These are phyloP conservation scores for Galaxias olidus DNA, from an alignment of 2,797 vertebrate genomes.

Conservation along the genomic window DNA sequence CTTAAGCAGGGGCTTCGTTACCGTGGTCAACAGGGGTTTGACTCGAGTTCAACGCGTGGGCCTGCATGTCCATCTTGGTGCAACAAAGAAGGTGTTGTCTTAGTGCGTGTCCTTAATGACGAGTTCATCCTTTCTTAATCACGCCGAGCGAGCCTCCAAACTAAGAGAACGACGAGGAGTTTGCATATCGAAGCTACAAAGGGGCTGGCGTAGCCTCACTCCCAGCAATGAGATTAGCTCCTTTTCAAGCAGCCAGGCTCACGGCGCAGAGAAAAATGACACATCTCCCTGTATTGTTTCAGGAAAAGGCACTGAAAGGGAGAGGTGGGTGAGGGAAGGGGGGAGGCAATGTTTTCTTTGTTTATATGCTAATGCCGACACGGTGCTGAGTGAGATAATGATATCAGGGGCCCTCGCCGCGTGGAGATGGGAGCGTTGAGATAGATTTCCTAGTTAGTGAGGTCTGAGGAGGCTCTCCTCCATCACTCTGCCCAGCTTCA, in stretches of 20 bases:
- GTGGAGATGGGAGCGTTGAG: slow-evolving; percentile 8
- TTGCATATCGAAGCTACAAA: slow-evolving; percentile 39
- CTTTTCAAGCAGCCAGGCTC: slow-evolving; percentile 14
- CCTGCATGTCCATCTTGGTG: neutral
- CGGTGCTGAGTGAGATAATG: slow-evolving; percentile 21
- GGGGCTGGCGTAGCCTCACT: slow-evolving; percentile 21
- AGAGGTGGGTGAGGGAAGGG: neutral
- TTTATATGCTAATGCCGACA: slow-evolving; percentile 14
- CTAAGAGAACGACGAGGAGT: slow-evolving; percentile 45
- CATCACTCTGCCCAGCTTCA: slow-evolving; percentile 27
- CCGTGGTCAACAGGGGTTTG: slow-evolving; percentile 38
- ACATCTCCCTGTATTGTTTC: slow-evolving; percentile 7
- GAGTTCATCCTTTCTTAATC: slow-evolving; percentile 44
- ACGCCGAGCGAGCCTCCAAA: slow-evolving; percentile 24
- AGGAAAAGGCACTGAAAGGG: slow-evolving; percentile 10
- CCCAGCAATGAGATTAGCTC: slow-evolving; percentile 41
- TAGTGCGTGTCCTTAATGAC: slow-evolving; percentile 43
- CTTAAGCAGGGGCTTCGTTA: slow-evolving; percentile 11
- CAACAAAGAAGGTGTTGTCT: slow-evolving; percentile 15
- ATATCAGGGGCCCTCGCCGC: neutral
- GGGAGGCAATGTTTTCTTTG: slow-evolving; percentile 10
- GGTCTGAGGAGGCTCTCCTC: slow-evolving; percentile 9
- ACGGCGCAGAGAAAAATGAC: slow-evolving; percentile 10
- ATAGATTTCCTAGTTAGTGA: slow-evolving; percentile 20
- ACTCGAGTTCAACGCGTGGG: slow-evolving; percentile 3